Evolutionary conservation across 2,113 vertebrate genomes (phyloP).

Genomic region (Chlorodrepanis virens): DNA sequence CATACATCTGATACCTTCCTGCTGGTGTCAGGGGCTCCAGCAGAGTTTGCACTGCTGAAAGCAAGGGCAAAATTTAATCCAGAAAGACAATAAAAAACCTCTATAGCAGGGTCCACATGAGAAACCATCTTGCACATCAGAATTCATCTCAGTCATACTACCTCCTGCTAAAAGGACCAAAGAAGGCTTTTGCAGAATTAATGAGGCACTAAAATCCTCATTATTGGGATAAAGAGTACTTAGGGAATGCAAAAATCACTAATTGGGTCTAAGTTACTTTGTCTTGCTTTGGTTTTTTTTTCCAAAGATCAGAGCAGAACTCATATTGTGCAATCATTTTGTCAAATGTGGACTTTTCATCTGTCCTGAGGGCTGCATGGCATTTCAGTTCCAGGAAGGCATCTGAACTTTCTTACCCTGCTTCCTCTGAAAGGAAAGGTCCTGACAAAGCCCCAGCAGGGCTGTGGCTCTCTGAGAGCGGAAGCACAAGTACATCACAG

Average conservation of each 20-base stretch:
- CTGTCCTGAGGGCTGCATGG: not conserved
- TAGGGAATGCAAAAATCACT: not conserved
- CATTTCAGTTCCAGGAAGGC: not conserved
- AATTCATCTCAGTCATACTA: not conserved
- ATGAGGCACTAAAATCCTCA: not conserved
- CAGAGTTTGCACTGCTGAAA: not conserved
- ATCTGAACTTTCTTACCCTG: not conserved
- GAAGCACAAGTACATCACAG: not conserved
- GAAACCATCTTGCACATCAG: not conserved
- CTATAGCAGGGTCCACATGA: not conserved
- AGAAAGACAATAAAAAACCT: not conserved
- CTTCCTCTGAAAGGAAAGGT: not conserved
- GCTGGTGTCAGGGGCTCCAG: not conserved
- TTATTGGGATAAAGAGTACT: not conserved
- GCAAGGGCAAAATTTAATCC: not conserved
- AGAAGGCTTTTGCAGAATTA: not conserved
- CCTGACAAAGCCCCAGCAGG: not conserved
- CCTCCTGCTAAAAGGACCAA: not conserved
- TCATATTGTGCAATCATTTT: not conserved
- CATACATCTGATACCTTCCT: not conserved
- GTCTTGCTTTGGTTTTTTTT: not conserved
- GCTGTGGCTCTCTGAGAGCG: not conserved
- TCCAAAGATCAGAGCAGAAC: not conserved
- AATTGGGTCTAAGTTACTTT: not conserved
- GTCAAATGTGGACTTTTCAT: not conserved